Percentiles rank a stretch among this genome's conserved stretches.
These are phyloP conservation scores for Benthosema pterotum DNA, from an alignment of 2,797 vertebrate genomes.

Conservation along the genomic window DNA sequence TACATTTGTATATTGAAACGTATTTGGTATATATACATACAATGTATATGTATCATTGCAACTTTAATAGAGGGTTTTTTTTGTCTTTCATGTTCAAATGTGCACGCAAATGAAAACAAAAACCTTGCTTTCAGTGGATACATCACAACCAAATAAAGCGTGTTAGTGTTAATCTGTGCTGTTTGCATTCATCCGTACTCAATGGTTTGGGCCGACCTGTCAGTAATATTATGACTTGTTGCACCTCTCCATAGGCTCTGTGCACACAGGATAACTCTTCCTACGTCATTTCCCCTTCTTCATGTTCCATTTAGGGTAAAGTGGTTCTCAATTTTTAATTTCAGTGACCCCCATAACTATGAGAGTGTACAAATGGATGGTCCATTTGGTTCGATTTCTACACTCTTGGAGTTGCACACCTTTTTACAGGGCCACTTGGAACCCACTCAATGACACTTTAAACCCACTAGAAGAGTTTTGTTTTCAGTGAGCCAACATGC, in stretches of 20 bases:
- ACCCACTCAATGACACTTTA: no score
- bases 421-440: no score
- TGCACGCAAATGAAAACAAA: slow-evolving; percentile 14
- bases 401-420: no score
- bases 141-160: slow-evolving; percentile 84
- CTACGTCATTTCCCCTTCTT: no score
- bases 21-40: slow-evolving; percentile 34
- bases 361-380: no score
- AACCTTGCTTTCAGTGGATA: slow-evolving; percentile 65
- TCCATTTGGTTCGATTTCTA: no score
- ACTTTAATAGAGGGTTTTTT: slow-evolving; percentile 46
- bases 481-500: no score
- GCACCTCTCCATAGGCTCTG: slow-evolving; percentile 8
- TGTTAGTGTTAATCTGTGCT: slow-evolving; percentile 76
- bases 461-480: no score
- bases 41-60: slow-evolving; percentile 45
- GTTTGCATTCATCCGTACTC: slow-evolving; percentile 80
- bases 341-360: no score
- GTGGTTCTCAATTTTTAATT: no score
- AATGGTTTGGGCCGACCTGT: slow-evolving; percentile 61
- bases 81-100: slow-evolving; percentile 40
- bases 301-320: no score
- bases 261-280: no score
- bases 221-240: slow-evolving; percentile 12
- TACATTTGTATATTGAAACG: slow-evolving; percentile 58